Evolutionary conservation across 2,797 vertebrate genomes (phyloP), one percentile per base, ranked within the genome.

Genomic region (Melanotaenia trifasciata): DNA sequence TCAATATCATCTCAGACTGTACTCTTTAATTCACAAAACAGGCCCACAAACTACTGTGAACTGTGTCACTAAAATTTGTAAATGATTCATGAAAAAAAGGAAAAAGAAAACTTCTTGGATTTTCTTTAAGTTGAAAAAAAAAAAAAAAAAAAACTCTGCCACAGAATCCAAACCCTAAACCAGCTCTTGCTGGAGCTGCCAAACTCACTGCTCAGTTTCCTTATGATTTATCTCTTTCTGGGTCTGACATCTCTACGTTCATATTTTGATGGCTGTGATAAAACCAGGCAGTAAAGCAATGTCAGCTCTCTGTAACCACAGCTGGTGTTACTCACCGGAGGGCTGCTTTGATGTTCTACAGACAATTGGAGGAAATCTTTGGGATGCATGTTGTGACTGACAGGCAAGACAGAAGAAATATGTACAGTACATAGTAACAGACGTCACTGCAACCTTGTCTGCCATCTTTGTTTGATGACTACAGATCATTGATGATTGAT

Each of bases 231-330:
- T 86, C 43, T 58, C 79, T 76, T 79, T 79, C 70, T 82, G 75
- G 84, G 60, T 78, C 67, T 76, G 83, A 89, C 92, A 89, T 79
- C 67, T 80, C 78, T 71, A 53, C 59, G 75, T 81, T 91, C 83
- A 86, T 47, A 71, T 76, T 92, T 87, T 92, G 90, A 93, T 88
- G 88, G 84, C 43, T 70, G 79, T 72, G 86, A 90, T 93, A 92
- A 93, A 93, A 89, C 76, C 76, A 83, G 81, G 69, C 84, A 78
- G 79, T 92, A 91, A 93, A 92, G 84, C 85, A 81, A 86, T 75
- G 86, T 89, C 86, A 87, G 85, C 86, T 83, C 83, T 81, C 79
- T 70, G 70, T 81, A 87, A 87, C 81, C 71, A 76, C 89, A 89
- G 87, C 80, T 89, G 87, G 74, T 74, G 78, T 75, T 84, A 79